A percentile compares a stretch with the other conserved stretches of the same genome.
These are phyloP conservation scores for Sarcophaga carnaria DNA, from an alignment of 2,888 invertebrate genomes.

Conservation along the genomic window DNA sequence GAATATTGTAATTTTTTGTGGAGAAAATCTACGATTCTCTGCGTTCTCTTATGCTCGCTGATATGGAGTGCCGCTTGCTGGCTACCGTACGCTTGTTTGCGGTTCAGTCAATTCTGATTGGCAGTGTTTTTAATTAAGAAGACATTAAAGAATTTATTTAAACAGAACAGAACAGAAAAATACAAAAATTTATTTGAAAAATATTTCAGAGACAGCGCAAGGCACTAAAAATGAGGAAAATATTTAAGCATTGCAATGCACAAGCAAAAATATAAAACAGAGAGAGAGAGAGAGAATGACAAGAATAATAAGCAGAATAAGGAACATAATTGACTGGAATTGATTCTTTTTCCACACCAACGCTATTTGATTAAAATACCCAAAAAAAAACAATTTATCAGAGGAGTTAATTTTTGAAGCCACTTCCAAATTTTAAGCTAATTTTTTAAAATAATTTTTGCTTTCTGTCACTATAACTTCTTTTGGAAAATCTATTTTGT, in stretches of 20 bases:
- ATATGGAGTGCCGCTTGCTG: too few relatives aligned
- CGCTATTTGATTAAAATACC: not conserved
- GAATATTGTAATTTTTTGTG: too few relatives aligned
- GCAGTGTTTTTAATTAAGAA: conserved; percentile 63
- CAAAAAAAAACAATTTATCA: not conserved
- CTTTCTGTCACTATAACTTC: too few relatives aligned
- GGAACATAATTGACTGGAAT: conserved; percentile 41
- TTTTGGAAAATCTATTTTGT: not conserved
- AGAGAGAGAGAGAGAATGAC: not conserved
- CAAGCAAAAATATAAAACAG: too few relatives aligned
- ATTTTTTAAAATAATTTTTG: not conserved
- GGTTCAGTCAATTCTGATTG: conserved; percentile 55
- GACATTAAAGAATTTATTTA: conserved; percentile 52
- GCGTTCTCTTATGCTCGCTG: too few relatives aligned
- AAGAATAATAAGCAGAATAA: not conserved
- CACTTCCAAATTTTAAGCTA: not conserved
- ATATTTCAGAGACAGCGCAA: too few relatives aligned
- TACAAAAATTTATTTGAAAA: not conserved
- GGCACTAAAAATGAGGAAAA: too few relatives aligned
- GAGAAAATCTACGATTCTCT: too few relatives aligned
- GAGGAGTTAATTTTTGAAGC: not conserved
- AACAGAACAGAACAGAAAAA: conserved; percentile 11
- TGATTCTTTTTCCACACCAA: not conserved
- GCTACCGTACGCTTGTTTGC: conserved; percentile 10
- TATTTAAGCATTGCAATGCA: too few relatives aligned